Base-by-base conservation (phyloP, 2,113 vertebrate species). In the Heliornis fulica region DNA sequence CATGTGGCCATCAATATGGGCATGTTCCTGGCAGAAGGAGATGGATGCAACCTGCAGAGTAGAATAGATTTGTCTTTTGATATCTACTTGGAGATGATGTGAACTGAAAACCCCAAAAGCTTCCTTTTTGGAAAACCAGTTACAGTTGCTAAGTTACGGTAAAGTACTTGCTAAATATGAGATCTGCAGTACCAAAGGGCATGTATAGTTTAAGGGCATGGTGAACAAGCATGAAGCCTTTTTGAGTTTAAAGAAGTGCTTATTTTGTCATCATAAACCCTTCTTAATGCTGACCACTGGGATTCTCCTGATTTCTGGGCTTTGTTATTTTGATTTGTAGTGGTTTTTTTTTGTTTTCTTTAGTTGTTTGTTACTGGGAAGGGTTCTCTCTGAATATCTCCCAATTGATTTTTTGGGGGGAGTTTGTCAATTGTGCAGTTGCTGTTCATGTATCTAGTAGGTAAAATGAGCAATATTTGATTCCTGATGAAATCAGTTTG, bases 61-160 rank as follows among this genome's bases (percentile, higher is more conserved):
- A n/a, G 64, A 61, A 68, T 79, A 61, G 71, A 93, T 94, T 76
- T 81, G 57, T 72, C 90, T 95, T 93, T 91, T 95, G 79, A 93
- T 88, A 80, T 71, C 79, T 90, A 31, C 64, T 78, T 9, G 8
- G 85, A 78, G 68, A 83, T 81, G 50, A 74, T 74, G 60, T 86
- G 87, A 91, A 82, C 89, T 81, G 81, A 72, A 76, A 89, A 56
- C 51, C 69, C 79, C 61, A 57, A 91, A 96, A 95, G 65, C 90
- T 93, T 85, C 74, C 61, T 86, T 96, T 91, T 80, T 89, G 83
- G 82, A 93, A 87, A 94, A 85, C 38, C 72, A 74, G 90, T 88
- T 81, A 65, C 66, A 96, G 90, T 93, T 94, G 94, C 94, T 94
- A 97, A 94, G 95, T 97, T 96, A 95, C 63, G 45, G 84, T 63